A percentile compares a stretch with the other conserved stretches of the same genome.
These are phyloP conservation scores for Andrena hattorfiana DNA, from an alignment of 2,888 invertebrate species.

Conservation along the genomic window DNA sequence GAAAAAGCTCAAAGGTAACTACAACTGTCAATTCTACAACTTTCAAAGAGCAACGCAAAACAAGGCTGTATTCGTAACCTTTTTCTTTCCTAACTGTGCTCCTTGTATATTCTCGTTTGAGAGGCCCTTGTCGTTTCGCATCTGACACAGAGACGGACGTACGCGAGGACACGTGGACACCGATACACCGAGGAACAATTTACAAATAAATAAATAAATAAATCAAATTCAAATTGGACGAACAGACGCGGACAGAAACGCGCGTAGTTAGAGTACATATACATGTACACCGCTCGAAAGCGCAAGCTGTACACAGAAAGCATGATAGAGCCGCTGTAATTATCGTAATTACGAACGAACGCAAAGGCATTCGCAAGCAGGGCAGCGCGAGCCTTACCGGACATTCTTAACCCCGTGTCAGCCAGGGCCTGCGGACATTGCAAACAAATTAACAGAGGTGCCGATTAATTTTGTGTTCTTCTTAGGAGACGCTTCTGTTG, in stretches of 20 bases:
- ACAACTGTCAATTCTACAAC: slow-evolving; percentile 73
- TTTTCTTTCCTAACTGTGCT: slow-evolving; percentile 57
- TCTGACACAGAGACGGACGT: neutral
- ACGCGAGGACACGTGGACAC: neutral
- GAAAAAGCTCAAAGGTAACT: slow-evolving; percentile 90
- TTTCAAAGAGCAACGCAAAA: slow-evolving; percentile 63
- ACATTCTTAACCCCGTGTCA: neutral
- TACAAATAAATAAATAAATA: neutral
- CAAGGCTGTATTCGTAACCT: slow-evolving; percentile 64
- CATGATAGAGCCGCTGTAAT: slow-evolving; percentile 47
- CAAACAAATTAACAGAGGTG: slow-evolving; percentile 1
- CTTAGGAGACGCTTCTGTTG: slow-evolving; percentile 77
- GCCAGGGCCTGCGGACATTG: slow-evolving; percentile 9
- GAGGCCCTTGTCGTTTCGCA: slow-evolving; percentile 30
- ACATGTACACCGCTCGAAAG: slow-evolving; percentile 46
- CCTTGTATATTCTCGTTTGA: slow-evolving; percentile 50
- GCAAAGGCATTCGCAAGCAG: neutral
- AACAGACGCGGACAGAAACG: slow-evolving; percentile 19
- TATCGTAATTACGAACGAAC: slow-evolving; percentile 39
- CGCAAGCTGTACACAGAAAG: slow-evolving; percentile 50
- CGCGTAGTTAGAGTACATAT: slow-evolving; percentile 45
- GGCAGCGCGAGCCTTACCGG: neutral
- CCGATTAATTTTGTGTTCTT: slow-evolving; percentile 61
- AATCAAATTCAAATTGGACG: neutral
- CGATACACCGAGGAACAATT: neutral